Evolutionary conservation across 1,140 invertebrate genomes (phyloP).

Genomic region (Trypoxylus dichotomus): DNA sequence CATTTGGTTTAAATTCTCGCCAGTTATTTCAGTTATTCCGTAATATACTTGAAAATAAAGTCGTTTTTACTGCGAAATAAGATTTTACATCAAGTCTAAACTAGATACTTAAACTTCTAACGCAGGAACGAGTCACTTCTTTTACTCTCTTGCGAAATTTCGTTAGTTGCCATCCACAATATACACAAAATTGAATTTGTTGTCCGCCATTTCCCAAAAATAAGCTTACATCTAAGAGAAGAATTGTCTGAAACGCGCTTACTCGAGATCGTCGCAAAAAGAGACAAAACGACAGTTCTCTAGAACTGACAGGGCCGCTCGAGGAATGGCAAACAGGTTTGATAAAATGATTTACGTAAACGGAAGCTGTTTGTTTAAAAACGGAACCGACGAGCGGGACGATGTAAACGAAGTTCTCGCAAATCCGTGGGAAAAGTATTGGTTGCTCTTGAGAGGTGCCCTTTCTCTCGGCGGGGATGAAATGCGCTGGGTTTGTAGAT

Average conservation of each 20-base stretch:
- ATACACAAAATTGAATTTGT: neutral
- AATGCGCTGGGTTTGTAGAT: neutral
- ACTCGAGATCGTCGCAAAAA: neutral
- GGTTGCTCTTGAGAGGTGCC: neutral
- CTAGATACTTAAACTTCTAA: no score
- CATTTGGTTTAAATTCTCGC: no score
- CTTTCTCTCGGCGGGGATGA: neutral
- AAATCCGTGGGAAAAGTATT: neutral
- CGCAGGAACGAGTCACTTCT: neutral
- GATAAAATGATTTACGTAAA: neutral
- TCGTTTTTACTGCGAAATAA: no score
- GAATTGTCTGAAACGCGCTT: neutral
- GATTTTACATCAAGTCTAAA: no score
- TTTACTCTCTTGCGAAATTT: neutral
- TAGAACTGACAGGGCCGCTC: neutral
- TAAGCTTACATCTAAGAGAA: neutral
- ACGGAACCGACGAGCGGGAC: neutral
- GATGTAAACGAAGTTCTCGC: neutral
- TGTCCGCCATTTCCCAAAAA: neutral
- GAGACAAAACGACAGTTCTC: neutral
- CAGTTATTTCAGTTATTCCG: no score
- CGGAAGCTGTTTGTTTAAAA: neutral
- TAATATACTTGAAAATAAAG: no score
- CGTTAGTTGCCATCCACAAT: neutral
- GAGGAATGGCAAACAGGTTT: neutral